These are phyloP conservation scores for Dendrolimus pini DNA, from an alignment of 2,888 invertebrate species.

Conservation along the genomic window DNA sequence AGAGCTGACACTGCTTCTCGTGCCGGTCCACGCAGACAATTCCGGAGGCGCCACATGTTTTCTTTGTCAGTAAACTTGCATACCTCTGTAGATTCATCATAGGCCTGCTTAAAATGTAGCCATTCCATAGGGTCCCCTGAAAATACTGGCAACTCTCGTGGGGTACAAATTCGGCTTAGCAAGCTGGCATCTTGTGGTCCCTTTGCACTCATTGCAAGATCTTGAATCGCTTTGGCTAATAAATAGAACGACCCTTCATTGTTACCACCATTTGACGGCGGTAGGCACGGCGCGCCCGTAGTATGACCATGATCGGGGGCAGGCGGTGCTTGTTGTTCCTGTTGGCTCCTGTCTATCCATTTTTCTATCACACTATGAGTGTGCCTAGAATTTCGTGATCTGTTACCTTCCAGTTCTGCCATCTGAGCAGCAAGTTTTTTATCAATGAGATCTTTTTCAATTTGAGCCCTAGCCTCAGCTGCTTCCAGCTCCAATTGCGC, in stretches of 20 bases:
- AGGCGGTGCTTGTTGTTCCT: not conserved
- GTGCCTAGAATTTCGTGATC: not conserved
- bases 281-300: not conserved
- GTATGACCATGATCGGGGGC: not conserved
- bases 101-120: conserved; percentile 6
- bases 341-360: not conserved
- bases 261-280: not conserved
- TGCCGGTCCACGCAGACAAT: conserved; percentile 2
- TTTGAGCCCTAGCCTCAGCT: no score
- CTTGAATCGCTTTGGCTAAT: no score
- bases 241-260: no score
- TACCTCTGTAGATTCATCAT: conserved; percentile 3
- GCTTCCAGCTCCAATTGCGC: no score
- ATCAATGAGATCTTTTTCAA: not conserved
- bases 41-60: conserved; percentile 7
- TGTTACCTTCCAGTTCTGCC: not conserved
- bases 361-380: not conserved
- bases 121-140: conserved; percentile 6
- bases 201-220: not conserved
- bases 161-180: conserved; percentile 3
- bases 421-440: not conserved
- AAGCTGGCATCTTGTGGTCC: not conserved
- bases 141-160: conserved; percentile 4
- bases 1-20: conserved; percentile 1
- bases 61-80: conserved; percentile 5